Evolutionary conservation across 1,140 invertebrate species (phyloP), one percentile per base, ranked within the genome.

Genomic region (Whitmania pigra): DNA sequence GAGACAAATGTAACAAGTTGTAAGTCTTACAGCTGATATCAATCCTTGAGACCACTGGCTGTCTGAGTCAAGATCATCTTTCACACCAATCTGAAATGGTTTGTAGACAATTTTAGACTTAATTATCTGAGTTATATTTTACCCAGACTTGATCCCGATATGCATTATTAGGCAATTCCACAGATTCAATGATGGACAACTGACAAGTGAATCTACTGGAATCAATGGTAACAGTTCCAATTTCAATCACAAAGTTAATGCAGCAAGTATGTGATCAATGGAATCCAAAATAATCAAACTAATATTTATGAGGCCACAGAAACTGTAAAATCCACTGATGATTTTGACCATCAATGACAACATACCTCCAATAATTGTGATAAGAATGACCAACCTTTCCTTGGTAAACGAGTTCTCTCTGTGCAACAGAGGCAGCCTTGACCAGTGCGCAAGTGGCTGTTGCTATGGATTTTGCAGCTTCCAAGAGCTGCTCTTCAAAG

Each of bases 31-130:
- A 0, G 95, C 96, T 0, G 93, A 97, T 53, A 98, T 91, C 4
- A 99, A 85, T 5, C 96, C 96, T 83, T 98, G 94, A 0, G 94
- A 97, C 96, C 95, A 99, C 78, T 99, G 94, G 0, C 94, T 94
- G 83, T 98, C 94, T 79, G 97, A 93, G 60, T 82, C 81, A 36
- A 76, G 74, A 63, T 78, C 77, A 40, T 75, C 25, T 88, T 49
- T 49, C 11, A 49, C 15, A 1, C 43, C 43, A 17, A 49, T 49
- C 43, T 49, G 43, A 49, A 49, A 49, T 11, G 15, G 15, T 49
- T 49, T 17, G 43, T 49, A 15, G 15, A 49, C 9, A 49, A 49
- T 6, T 36, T 36, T 3, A 3, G 2, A 36, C 31, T 36, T 36
- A 36, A 36, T n/a, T n/a, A n/a, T n/a, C n/a, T n/a, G n/a, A n/a